phyloP scores from a whole-genome alignment of 2,113 vertebrate species.

The Labeo rohita region DNA sequence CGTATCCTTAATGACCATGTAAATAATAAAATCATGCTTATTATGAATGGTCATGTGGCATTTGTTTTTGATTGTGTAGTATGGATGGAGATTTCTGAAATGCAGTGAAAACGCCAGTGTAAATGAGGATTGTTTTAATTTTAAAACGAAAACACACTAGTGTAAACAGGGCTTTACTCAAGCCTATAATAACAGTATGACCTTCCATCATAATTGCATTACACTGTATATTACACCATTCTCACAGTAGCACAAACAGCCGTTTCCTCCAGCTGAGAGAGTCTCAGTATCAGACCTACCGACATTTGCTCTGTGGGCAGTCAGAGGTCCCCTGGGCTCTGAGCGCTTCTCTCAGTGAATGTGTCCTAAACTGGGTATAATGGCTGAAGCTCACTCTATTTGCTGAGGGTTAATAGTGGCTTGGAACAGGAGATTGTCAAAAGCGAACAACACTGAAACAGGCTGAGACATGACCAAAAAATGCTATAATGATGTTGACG shows the following conservation, averaged over 20 bases:
- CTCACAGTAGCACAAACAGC: neutral
- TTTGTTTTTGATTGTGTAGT: too few relatives aligned
- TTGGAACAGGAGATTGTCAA: slow-evolving; percentile 56
- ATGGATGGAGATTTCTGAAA: too few relatives aligned
- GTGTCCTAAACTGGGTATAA: slow-evolving; percentile 47
- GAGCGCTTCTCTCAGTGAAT: neutral
- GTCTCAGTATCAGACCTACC: neutral
- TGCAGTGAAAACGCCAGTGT: too few relatives aligned
- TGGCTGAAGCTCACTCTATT: slow-evolving; percentile 13
- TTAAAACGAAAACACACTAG: too few relatives aligned
- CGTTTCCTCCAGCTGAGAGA: neutral
- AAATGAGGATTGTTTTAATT: too few relatives aligned
- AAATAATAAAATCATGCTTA: too few relatives aligned
- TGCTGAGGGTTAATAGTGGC: slow-evolving; percentile 55
- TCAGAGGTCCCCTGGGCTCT: neutral
- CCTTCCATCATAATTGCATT: neutral
- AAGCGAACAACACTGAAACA: slow-evolving; percentile 65
- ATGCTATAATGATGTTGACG: slow-evolving; percentile 10
- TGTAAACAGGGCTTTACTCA: too few relatives aligned
- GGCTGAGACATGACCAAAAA: slow-evolving; percentile 45
- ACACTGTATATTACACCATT: neutral
- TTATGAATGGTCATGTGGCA: too few relatives aligned
- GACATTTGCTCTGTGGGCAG: neutral
- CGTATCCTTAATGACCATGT: too few relatives aligned
- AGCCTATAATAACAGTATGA: neutral